Evolutionary conservation across 2,888 invertebrate genomes (phyloP), one percentile per base, ranked within the genome.

Genomic region (Ophioninae sp.): DNA sequence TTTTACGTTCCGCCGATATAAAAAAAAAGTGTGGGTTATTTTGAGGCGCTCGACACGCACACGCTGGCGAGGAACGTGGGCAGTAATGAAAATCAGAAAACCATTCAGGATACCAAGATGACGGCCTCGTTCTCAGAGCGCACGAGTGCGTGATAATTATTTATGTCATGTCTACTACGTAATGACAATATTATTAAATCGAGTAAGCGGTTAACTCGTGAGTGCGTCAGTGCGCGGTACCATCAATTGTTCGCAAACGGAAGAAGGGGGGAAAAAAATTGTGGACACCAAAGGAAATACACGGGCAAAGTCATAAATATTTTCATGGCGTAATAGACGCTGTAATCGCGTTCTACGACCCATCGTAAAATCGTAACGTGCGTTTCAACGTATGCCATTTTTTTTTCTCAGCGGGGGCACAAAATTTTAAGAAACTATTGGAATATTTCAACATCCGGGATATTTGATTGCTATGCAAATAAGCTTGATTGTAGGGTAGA

Each of bases 81-180:
- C 65, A 74, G 78, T 62, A 79, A 84, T 72, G 78, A 84, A 78
- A 70, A 81, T 74, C 65, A 75, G 74, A 56, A 70, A 84, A 81
- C 21, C 20, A 20, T 61, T 64, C 20, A 37, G 61, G 20, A 65
- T 37, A 37, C 50, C 7, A 57, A 64, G 59, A 77, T 75, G 39
- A 73, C 57, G 83, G 57, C 74, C 83, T 81, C 81, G 81, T 72
- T 78, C 64, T 70, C 79, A 62, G 65, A 57, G 68, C 65, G 57
- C 30, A 37, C 17, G 68, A 41, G 57, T 20, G 39, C 10, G 78
- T 67, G 37, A 61, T 70, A 61, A 62, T 73, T 74, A 64, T 70
- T 72, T 57, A 37, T 72, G 39, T 69, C 69, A 62, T 62, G 77
- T 57, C 8, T 44, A 39, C 8, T 3, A 20, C 37, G 65, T 77